Evolutionary conservation across 2,797 vertebrate species (phyloP).

Genomic region (Remorina albescens): DNA sequence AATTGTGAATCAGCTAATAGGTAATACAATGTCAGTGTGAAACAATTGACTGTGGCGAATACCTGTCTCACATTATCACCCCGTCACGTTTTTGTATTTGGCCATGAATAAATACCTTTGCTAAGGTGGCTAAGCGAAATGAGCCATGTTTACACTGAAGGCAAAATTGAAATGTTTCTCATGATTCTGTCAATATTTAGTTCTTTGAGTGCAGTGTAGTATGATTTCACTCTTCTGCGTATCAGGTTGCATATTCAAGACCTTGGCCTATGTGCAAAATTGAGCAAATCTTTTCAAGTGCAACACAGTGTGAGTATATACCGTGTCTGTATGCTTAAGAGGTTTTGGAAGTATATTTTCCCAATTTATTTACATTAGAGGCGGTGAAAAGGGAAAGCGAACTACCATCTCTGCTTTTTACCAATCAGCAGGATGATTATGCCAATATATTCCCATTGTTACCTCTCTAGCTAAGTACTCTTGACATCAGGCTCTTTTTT

Average conservation of each 20-base stretch:
- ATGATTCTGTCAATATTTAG: neutral
- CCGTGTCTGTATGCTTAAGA: constrained; percentile 17
- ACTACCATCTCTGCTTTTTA: constrained; percentile 76
- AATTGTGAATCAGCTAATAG: constrained; percentile 53
- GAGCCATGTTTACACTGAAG: constrained; percentile 15
- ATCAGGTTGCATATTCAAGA: constrained; percentile 23
- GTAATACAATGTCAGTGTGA: constrained; percentile 50
- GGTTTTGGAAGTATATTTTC: constrained; percentile 31
- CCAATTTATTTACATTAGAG: constrained; percentile 24
- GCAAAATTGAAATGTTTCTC: constrained; percentile 12
- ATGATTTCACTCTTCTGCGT: neutral
- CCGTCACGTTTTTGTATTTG: constrained; percentile 13
- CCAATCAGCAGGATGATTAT: constrained; percentile 87
- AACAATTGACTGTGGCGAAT: constrained; percentile 56
- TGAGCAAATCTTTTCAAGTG: constrained; percentile 14
- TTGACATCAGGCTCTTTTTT: constrained; percentile 64
- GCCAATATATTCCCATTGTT: constrained; percentile 83
- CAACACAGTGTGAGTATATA: neutral
- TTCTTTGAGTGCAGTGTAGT: neutral
- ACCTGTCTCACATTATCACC: constrained; percentile 41
- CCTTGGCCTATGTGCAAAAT: neutral
- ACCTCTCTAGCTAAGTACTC: constrained; percentile 80
- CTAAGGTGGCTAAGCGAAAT: constrained; percentile 25
- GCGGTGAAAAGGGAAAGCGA: constrained; percentile 76
- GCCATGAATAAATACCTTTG: constrained; percentile 23